Percentiles rank a stretch among this genome's conserved stretches.
phyloP scores from a whole-genome alignment of 2,888 invertebrate genomes.

The Agrilus cyanescens region DNA sequence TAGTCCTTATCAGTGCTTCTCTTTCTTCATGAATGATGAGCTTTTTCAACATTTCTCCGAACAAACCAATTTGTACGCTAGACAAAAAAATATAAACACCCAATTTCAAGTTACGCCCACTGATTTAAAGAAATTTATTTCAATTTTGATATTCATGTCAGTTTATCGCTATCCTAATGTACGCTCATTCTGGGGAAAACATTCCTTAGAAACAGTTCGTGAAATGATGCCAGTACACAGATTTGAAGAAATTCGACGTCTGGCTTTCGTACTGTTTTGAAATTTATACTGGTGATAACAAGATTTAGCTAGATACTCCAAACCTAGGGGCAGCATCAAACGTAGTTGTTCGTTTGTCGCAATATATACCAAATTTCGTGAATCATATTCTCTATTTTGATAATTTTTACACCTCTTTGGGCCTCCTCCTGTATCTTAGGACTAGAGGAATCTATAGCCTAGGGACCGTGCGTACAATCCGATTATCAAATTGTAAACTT shows the following conservation, averaged over 20 bases:
- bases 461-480: too few relatives aligned
- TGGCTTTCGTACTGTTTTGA: constrained; percentile 18
- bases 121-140: not conserved
- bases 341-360: constrained; percentile 16
- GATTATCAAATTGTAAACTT: too few relatives aligned
- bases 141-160: not conserved
- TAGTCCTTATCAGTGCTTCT: not conserved
- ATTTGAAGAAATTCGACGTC: constrained; percentile 1
- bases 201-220: not conserved
- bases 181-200: not conserved
- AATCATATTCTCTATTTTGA: constrained; percentile 15
- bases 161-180: not conserved
- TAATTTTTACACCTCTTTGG: constrained; percentile 14
- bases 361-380: constrained; percentile 13
- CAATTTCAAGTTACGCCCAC: not conserved
- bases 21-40: not conserved
- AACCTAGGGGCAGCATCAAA: constrained; percentile 19
- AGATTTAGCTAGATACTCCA: constrained; percentile 4
- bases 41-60: not conserved
- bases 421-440: constrained; percentile 10
- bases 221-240: not conserved
- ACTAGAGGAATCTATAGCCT: constrained; percentile 12
- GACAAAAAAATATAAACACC: not conserved
- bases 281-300: too few relatives aligned
- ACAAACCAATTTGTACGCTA: not conserved